Evolutionary conservation across 2,797 vertebrate genomes (phyloP), one percentile per base, ranked within the genome.

Genomic region (Clarias laeviceps): DNA sequence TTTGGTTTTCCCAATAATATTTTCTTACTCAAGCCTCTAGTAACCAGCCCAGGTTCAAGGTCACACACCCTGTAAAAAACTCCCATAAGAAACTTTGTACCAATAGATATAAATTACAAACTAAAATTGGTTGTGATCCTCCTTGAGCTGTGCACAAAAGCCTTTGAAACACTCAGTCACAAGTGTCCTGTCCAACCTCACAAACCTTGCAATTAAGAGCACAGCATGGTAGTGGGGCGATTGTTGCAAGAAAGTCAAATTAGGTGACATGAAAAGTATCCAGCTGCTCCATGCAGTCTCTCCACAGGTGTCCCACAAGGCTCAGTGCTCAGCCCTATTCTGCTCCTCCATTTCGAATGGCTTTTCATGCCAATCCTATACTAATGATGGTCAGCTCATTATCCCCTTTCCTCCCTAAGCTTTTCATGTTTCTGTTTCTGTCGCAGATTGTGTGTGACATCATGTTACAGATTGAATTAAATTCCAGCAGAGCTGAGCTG

Each of bases 261-360:
- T 65, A 65, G 37, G n/a, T 65, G 37, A 80, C 34, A 64, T 64
- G 78, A 5, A 65, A 24, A 5, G 17, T 50, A 65, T 18, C 17
- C 61, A 80, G 65, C n/a, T 80, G 78, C 40, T 50, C n/a, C 78
- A 50, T 65, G 62, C n/a, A 65, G 37, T 20, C n/a, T 80, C 27
- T 80, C 4, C 17, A 65, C 2, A 2, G 45, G n/a, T 50, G 37
- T 65, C 34, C 78, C 37, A 65, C 61, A 80, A 50, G 37, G 24
- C 7, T 80, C 34, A 80, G 77, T 45, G 24, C 59, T 62, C n/a
- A 40, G 32, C 34, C 3, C 5, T 29, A 22, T 78, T 40, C 14
- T 40, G 62, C 77, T 56, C 3, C 20, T 56, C 74, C 29, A 32
- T 3, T 20, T 57, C 9, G 20, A 18, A 34, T 59, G 72, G 2